Evolutionary conservation across 2,797 vertebrate species (phyloP).

Genomic region (Sphenodon punctatus): DNA sequence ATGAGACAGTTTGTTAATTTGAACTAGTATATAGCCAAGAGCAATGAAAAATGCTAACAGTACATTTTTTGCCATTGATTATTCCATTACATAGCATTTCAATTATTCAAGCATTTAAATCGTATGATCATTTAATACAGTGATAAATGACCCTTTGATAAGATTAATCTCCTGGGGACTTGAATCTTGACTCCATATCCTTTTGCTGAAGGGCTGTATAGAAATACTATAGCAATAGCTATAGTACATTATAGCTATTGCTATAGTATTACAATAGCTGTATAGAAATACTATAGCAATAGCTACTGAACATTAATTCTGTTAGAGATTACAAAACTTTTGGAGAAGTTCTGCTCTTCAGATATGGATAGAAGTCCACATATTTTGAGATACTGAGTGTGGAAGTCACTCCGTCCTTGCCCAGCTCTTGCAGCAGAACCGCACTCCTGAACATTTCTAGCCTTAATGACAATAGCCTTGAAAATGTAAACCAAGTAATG

Average conservation of each 20-base stretch:
- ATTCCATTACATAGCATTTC: conserved; percentile 42
- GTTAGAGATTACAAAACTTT: background rate
- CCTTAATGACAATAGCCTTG: background rate
- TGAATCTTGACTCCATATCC: background rate
- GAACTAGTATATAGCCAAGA: conserved; percentile 30
- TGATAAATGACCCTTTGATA: conserved; percentile 33
- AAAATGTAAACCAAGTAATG: background rate
- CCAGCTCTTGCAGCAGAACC: background rate
- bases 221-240: too few species aligned
- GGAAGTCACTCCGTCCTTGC: background rate
- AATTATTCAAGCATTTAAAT: conserved; percentile 57
- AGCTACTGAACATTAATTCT: background rate
- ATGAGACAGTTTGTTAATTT: conserved; percentile 39
- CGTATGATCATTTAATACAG: conserved; percentile 37
- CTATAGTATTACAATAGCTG: too few species aligned
- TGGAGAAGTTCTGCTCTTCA: background rate
- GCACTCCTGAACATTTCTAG: background rate
- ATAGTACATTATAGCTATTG: too few species aligned
- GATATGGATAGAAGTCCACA: background rate
- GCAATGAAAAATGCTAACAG: conserved; percentile 21
- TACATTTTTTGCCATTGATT: conserved; percentile 36
- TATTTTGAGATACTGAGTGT: background rate
- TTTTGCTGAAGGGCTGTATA: background rate
- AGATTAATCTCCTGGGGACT: background rate
- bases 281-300: conserved; percentile 5